Conservation (phyloP, 2,888 invertebrate genomes). For the Acronicta psi region DNA sequence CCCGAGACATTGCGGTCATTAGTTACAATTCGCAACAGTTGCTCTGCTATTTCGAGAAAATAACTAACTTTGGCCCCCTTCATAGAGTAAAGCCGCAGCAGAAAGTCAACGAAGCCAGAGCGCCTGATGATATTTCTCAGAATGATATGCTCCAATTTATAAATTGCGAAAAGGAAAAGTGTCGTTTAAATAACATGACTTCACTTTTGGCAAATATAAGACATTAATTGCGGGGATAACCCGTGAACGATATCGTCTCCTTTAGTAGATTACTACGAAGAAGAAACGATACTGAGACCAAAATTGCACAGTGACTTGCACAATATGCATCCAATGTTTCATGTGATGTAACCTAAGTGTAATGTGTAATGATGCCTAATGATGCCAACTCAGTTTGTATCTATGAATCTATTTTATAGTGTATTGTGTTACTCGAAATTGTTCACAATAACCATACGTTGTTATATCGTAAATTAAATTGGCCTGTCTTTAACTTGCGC, state of each 20-base stretch:
- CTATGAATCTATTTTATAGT: background rate
- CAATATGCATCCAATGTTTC: constrained; percentile 7
- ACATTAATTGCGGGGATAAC: constrained; percentile 60
- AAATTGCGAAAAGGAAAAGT: constrained; percentile 64
- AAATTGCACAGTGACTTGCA: constrained; percentile 17
- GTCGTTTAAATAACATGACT: constrained; percentile 47
- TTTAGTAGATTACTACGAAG: constrained; percentile 27
- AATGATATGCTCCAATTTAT: constrained; percentile 42
- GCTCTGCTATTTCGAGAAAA: constrained; percentile 74
- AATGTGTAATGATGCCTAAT: constrained; percentile 2
- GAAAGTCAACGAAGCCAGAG: constrained; percentile 42
- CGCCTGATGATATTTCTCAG: constrained; percentile 42
- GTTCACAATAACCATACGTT: no score
- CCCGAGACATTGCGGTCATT: constrained; percentile 74
- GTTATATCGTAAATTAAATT: background rate
- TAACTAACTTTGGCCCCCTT: constrained; percentile 64
- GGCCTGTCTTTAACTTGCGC: background rate
- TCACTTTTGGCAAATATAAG: constrained; percentile 52
- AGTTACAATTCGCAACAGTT: constrained; percentile 81
- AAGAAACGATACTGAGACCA: constrained; percentile 20
- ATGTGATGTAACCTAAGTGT: constrained; percentile 1
- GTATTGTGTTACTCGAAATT: background rate
- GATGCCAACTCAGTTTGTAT: background rate
- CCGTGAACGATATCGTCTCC: constrained; percentile 43
- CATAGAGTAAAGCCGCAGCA: constrained; percentile 56